Conservation (phyloP, 2,113 vertebrate species). For the Phylloscopus trochiloides region DNA sequence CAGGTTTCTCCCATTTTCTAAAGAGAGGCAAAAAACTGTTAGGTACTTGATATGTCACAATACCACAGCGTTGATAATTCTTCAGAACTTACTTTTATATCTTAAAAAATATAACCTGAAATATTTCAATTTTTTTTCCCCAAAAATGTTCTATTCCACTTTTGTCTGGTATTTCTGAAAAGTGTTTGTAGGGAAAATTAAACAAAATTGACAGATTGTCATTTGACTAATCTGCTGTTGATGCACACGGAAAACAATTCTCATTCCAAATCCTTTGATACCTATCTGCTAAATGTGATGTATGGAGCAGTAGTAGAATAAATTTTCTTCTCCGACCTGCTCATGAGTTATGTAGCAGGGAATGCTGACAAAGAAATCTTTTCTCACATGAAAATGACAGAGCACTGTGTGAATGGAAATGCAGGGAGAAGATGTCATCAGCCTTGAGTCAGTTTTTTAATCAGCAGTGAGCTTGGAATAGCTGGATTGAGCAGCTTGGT, state of each 20-base stretch:
- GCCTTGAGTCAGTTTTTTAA: background rate
- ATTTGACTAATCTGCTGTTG: background rate
- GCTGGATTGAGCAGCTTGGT: background rate
- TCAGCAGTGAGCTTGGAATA: background rate
- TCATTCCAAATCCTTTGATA: background rate
- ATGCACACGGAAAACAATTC: background rate
- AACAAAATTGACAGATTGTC: background rate
- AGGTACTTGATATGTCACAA: background rate
- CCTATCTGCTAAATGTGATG: background rate
- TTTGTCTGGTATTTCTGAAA: background rate
- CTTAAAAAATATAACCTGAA: slow-evolving; percentile 20
- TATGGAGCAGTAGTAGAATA: background rate
- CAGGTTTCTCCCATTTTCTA: background rate
- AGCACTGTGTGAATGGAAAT: background rate
- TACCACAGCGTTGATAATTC: background rate
- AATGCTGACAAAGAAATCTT: background rate
- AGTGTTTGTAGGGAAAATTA: background rate
- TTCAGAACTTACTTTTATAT: slow-evolving; percentile 25
- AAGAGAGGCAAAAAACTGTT: background rate
- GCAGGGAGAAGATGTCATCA: background rate
- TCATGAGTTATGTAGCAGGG: background rate
- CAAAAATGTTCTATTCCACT: background rate
- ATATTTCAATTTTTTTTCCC: background rate
- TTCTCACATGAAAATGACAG: background rate
- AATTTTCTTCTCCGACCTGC: background rate